Base-by-base conservation (phyloP, 92 coral and sea anemone species). In the Parazoanthus atlanticus region DNA sequence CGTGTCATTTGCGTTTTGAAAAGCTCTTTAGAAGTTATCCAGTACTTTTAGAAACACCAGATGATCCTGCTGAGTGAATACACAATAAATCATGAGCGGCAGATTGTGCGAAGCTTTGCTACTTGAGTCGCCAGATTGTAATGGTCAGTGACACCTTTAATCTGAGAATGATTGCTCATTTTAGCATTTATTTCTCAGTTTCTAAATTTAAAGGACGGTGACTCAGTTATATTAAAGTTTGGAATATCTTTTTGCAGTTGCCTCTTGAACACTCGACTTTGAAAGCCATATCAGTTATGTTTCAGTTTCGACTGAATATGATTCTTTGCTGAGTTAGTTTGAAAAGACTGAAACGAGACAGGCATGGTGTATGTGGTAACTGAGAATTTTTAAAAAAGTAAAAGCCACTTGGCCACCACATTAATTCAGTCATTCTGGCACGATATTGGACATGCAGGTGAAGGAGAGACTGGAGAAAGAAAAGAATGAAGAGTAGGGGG, bases 101-200 rank as follows among this genome's bases (percentile, higher is more conserved):
- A 74, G 78, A 29, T 70, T 84, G 58, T 84, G 65, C 17, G 78
- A 84, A 28, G 87, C 87, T 41, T 19, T 84, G 21, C 78, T 70
- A 19, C 16, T 84, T n/a, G 78, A 84, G 16, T 43, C 76, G 54
- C 87, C 78, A 36, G 28, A 69, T 70, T 69, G 78, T 46, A 43
- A 28, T 41, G 86, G 86, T 82, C 23, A 67, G 86, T 82, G 40
- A 67, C 34, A 32, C 28, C 1, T 56, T 16, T 23, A 23, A 61
- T 61, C 26, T 21, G n/a, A 19, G 69, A 23, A 0, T 61, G 3
- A 61, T 6, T 61, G 26, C 3, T 61, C 1, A 2, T 52, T 61
- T 61, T 25, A 61, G 69, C 69, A 25, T 0, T 2, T 61, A 25
- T 61, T 61, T 25, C 28, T 23, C 1, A 23, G 26, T 61, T 61